Base-by-base conservation (phyloP, 2,888 invertebrate species). In the Poecilus cupreus region DNA sequence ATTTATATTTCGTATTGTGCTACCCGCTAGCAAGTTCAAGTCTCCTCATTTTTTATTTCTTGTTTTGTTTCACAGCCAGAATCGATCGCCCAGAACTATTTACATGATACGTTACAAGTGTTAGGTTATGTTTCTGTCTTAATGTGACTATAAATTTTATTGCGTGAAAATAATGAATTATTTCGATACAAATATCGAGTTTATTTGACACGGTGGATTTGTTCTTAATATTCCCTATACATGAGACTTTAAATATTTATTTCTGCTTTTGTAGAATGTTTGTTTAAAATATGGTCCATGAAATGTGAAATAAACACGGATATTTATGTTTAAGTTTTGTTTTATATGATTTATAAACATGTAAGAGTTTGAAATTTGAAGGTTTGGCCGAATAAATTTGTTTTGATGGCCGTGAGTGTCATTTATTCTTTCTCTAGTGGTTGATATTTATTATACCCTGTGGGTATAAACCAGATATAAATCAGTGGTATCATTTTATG, bases 141-240 rank as follows among this genome's bases (percentile, higher is more conserved):
- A 68, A 68, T 68, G 64, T 32, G 13, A 13, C 64, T 64, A 46
- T 78, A 78, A 78, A 78, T 78, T 64, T 78, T 39, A 37, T 78
- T 64, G 78, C 78, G 64, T 78, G 78, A 64, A 78, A 22, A 46
- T 78, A 64, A 64, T 46, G 26, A 78, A 78, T 78, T 78, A 78
- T 60, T 64, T 43, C 43, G 64, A 13, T 64, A 46, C 60, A 78
- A 78, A 60, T 78, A 78, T 78, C 64, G 46, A 60, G 51, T 75
- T n/a, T 51, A 46, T 46, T 13, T 46, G 13, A 26, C 49, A 24
- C 46, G 24, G 51, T 43, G 46, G 22, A 16, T 75, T 51, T 51
- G 26, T 72, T 72, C 32, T 78, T 78, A 78, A 78, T 78, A 78
- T 78, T 46, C 46, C 46, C 16, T 78, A 39, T 64, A 78, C 78